A percentile compares a stretch with the other conserved stretches of the same genome.
Conservation (phyloP, 2,113 vertebrate species). For the human (Homo sapiens) region DNA sequence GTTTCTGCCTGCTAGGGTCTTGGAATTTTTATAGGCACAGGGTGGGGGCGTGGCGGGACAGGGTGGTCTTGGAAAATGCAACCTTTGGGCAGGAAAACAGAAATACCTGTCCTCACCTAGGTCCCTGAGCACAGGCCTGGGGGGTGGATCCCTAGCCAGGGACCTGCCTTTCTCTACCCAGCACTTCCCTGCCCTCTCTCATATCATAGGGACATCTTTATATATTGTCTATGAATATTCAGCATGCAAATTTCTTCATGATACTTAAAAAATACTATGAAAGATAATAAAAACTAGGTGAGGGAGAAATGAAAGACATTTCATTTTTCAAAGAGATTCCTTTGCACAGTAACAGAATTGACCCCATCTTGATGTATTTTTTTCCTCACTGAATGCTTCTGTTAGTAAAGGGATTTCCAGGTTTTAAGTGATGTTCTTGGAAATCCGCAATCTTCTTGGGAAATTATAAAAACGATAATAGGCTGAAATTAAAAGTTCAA, state of each 20-base stretch:
- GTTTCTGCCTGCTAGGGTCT: no score
- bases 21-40: no score
- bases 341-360: constrained; percentile 18
- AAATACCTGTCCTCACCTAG: no score
- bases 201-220: not conserved
- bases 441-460: constrained; percentile 20
- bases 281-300: constrained; percentile 9
- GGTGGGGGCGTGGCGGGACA: no score
- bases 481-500: not conserved
- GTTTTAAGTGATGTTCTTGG: not conserved
- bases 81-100: no score
- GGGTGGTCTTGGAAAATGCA: no score
- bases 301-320: constrained; percentile 25
- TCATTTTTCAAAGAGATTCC: constrained; percentile 10
- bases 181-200: no score
- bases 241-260: not conserved
- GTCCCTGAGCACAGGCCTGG: no score
- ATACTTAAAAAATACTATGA: not conserved
- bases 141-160: no score
- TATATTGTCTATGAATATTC: constrained; percentile 13
- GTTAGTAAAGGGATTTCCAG: not conserved
- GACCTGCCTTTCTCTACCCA: no score
- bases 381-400: not conserved
- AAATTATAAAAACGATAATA: not conserved
- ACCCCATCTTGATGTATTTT: not conserved